phyloP scores from a whole-genome alignment of 2,888 invertebrate species.

The Capitulum mitella region DNA sequence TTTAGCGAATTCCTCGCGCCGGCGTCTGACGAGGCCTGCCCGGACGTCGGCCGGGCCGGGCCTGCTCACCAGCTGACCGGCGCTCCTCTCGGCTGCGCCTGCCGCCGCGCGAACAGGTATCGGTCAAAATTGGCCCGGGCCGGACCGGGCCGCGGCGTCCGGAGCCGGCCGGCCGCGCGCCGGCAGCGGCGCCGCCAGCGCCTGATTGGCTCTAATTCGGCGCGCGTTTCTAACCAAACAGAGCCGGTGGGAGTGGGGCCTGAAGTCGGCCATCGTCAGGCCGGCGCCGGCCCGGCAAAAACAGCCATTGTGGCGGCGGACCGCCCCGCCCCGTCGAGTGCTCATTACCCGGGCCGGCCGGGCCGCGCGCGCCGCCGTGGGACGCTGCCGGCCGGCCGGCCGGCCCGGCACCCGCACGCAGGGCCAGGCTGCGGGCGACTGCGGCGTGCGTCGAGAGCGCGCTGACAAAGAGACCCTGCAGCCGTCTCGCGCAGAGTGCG shows the following conservation, averaged over 20 bases:
- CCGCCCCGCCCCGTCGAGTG: background rate
- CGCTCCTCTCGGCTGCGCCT: background rate
- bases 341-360: background rate
- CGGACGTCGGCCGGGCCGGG: background rate
- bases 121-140: background rate
- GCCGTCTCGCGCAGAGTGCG: too few species aligned
- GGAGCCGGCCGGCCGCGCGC: background rate
- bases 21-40: background rate
- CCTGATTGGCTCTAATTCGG: slow-evolving; percentile 21
- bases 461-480: too few species aligned
- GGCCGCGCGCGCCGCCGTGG: background rate
- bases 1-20: background rate
- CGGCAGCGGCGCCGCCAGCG: background rate
- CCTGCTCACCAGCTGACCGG: background rate
- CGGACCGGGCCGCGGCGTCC: background rate
- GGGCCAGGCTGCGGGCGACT: background rate
- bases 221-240: slow-evolving; percentile 4
- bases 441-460: too few species aligned
- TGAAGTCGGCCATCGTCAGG: slow-evolving; percentile 2
- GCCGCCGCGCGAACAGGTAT: background rate
- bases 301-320: slow-evolving; percentile 10
- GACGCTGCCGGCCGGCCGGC: too few species aligned
- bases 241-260: slow-evolving; percentile 10
- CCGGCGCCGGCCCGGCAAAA: background rate
- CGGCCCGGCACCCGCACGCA: too few species aligned